These are phyloP conservation scores for Xyrauchen texanus DNA, from an alignment of 2,113 vertebrate species.

Conservation along the genomic window DNA sequence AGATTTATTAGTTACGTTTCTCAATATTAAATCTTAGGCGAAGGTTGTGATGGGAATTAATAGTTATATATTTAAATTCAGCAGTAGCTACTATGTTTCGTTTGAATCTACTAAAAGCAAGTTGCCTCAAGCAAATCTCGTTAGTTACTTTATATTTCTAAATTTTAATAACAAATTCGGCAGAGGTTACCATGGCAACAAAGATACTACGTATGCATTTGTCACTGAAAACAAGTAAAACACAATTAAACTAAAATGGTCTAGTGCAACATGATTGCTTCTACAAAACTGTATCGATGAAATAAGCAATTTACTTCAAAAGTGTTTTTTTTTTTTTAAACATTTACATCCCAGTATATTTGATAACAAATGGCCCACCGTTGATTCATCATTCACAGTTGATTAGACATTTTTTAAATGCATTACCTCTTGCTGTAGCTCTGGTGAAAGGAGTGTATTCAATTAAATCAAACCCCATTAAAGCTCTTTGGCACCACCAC, in stretches of 20 bases:
- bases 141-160: neutral
- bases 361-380: neutral
- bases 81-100: too few relatives aligned
- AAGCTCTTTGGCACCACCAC: conserved; percentile 38
- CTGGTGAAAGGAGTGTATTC: neutral
- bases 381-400: too few relatives aligned
- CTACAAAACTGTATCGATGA: too few relatives aligned
- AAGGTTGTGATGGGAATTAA: too few relatives aligned
- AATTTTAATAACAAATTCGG: neutral
- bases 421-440: conserved; percentile 22
- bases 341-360: neutral
- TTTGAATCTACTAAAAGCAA: neutral
- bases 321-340: neutral
- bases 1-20: too few relatives aligned
- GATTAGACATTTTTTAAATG: neutral
- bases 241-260: neutral
- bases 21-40: too few relatives aligned
- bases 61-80: too few relatives aligned
- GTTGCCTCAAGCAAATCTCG: neutral
- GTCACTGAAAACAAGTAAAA: neutral
- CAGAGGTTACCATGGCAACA: conserved; percentile 24
- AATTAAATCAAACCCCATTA: conserved; percentile 17
- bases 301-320: too few relatives aligned
- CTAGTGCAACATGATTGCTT: neutral
- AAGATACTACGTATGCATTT: neutral